Conservation (phyloP, 1,140 invertebrate species). For the Penaeus japonicus region DNA sequence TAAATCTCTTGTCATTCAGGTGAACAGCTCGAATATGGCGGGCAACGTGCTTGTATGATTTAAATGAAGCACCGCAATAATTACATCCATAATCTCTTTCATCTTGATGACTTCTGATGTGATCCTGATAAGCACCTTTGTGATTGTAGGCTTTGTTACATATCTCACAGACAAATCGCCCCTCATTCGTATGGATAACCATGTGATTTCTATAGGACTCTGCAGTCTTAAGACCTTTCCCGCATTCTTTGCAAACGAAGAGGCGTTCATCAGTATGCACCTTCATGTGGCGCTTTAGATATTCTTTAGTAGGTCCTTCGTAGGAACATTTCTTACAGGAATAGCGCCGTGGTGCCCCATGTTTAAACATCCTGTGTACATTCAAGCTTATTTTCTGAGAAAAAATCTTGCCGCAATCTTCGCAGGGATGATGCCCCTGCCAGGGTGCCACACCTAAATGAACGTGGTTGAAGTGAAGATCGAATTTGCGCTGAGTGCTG, state of each 20-base stretch:
- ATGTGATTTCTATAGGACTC: constrained; percentile 43
- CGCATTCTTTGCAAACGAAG: constrained; percentile 23
- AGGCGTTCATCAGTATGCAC: constrained; percentile 38
- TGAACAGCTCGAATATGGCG: constrained; percentile 45
- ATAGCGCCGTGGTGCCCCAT: constrained; percentile 39
- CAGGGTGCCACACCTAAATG: constrained; percentile 41
- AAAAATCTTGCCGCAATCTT: constrained; percentile 35
- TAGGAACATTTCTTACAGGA: constrained; percentile 32
- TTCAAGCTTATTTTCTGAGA: constrained; percentile 42
- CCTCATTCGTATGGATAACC: constrained; percentile 43
- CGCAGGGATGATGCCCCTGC: constrained; percentile 22
- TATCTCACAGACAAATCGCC: constrained; percentile 27
- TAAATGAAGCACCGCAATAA: constrained; percentile 41
- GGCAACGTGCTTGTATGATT: constrained; percentile 46
- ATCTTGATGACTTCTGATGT: constrained; percentile 17
- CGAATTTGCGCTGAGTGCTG: constrained; percentile 37
- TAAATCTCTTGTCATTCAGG: constrained; percentile 43
- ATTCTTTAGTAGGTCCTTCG: constrained; percentile 36
- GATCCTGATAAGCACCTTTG: constrained; percentile 45
- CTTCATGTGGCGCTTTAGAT: constrained; percentile 41
- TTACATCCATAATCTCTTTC: constrained; percentile 34
- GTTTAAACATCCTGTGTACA: constrained; percentile 49
- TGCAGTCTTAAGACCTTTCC: constrained; percentile 32
- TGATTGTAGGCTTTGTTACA: constrained; percentile 46
- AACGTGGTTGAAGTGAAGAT: constrained; percentile 37